phyloP scores from a whole-genome alignment of 2,113 vertebrate species.

The Micronisus gabar region DNA sequence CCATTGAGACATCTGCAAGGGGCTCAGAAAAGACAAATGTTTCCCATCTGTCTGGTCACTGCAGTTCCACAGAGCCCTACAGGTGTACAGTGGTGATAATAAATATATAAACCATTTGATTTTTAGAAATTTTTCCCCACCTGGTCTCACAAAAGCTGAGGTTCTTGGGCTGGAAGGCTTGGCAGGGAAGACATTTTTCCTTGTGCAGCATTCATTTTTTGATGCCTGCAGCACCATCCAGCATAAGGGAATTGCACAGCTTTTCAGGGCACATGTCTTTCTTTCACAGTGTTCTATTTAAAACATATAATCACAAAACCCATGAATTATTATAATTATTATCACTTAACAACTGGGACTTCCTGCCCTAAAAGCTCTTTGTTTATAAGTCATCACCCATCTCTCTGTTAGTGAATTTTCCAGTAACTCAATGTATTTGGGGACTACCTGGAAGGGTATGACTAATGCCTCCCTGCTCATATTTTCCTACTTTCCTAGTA shows the following conservation, averaged over 20 bases:
- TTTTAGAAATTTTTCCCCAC: neutral
- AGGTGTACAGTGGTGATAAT: neutral
- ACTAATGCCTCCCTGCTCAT: neutral
- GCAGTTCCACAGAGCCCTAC: neutral
- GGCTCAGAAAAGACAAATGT: neutral
- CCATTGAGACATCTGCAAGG: neutral
- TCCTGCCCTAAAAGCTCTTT: constrained; percentile 1
- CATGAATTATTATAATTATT: constrained; percentile 12
- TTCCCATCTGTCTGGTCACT: neutral
- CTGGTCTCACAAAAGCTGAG: neutral
- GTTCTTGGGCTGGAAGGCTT: neutral
- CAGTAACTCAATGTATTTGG: neutral
- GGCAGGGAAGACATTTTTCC: neutral
- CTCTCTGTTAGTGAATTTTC: neutral
- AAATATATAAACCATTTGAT: neutral
- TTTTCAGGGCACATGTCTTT: neutral
- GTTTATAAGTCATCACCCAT: neutral
- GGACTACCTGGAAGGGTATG: neutral
- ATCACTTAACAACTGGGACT: neutral
- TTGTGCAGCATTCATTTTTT: neutral
- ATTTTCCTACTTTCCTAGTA: neutral
- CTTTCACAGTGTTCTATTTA: neutral
- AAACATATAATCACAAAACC: neutral
- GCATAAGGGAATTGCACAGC: neutral
- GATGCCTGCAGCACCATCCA: neutral